Evolutionary conservation across 2,888 invertebrate genomes (phyloP), one percentile per base, ranked within the genome.

Genomic region (Lamproptera curius): DNA sequence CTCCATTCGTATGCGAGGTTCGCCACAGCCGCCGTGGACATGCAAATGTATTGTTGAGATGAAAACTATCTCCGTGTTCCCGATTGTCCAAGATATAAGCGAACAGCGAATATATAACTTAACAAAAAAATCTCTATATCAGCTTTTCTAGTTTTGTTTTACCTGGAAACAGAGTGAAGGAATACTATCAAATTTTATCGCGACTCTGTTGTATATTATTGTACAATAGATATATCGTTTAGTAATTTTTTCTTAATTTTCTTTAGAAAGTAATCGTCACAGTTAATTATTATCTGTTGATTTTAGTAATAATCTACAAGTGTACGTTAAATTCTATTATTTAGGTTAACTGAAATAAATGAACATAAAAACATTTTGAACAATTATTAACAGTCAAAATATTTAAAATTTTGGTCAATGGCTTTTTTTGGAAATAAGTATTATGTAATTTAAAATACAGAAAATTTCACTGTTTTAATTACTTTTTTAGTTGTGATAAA

Each of bases 1-100:
- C 16, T 28, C 36, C 26, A 38, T 42, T 38, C 42, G 42, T 39
- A 28, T n/a, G 26, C 16, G 1, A 26, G 33, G 42, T 16, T 23
- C 15, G 33, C 26, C 13, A 17, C 47, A 33, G 48, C 34, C 38
- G 28, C 39, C 14, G 23, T 8, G 16, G n/a, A 43, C 34, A 43
- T 48, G 42, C 47, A 37, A 47, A 48, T 39, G 48, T 43, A 48
- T 48, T 48, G 47, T 48, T 42, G 33, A n/a, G 34, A 48, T 42
- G 48, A 48, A 43, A 43, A 35, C 42, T 34, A 26, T 43, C 26
- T 43, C 26, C 17, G 4, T 6, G n/a, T n/a, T n/a, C n/a, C n/a
- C n/a, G n/a, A n/a, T 16, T 3, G 10, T 10, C 2, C 14, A 43
- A 43, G 23, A n/a, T 1, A 39, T 5, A 43, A 4, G 35, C 48